These are phyloP conservation scores for Pleuronectes platessa DNA, from an alignment of 2,113 vertebrate genomes.

Conservation along the genomic window DNA sequence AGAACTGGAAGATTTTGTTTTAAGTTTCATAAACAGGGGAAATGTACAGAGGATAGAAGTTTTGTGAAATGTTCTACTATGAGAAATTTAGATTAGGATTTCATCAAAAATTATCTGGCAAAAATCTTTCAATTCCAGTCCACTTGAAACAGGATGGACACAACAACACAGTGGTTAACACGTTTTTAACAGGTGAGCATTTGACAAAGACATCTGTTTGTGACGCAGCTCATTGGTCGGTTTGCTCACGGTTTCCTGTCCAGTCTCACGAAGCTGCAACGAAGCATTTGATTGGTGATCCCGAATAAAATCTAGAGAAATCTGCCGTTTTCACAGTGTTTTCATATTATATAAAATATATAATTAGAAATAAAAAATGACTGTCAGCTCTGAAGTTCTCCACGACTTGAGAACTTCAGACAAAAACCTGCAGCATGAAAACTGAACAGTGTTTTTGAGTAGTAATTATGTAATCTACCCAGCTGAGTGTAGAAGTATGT, in stretches of 20 bases:
- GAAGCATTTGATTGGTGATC: background rate
- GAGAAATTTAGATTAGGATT: background rate
- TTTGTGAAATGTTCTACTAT: no score
- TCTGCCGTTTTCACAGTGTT: no score
- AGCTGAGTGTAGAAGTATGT: no score
- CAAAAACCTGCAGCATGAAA: no score
- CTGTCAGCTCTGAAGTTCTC: no score
- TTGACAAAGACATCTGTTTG: background rate
- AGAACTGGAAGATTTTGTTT: conserved; percentile 16
- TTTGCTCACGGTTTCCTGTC: background rate
- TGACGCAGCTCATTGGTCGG: background rate
- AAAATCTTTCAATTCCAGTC: conserved; percentile 33
- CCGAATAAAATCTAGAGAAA: background rate
- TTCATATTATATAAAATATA: no score
- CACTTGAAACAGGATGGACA: conserved; percentile 8
- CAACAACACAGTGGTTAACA: background rate
- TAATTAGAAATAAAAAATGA: no score
- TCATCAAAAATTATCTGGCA: background rate
- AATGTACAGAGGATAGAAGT: background rate
- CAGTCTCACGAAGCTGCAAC: conserved; percentile 8
- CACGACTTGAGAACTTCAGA: no score
- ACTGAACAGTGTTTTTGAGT: no score
- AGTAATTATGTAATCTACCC: no score
- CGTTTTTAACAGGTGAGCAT: background rate
- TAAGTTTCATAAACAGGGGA: no score